phyloP scores from a whole-genome alignment of 2,797 vertebrate species.

The Hydrophis major region DNA sequence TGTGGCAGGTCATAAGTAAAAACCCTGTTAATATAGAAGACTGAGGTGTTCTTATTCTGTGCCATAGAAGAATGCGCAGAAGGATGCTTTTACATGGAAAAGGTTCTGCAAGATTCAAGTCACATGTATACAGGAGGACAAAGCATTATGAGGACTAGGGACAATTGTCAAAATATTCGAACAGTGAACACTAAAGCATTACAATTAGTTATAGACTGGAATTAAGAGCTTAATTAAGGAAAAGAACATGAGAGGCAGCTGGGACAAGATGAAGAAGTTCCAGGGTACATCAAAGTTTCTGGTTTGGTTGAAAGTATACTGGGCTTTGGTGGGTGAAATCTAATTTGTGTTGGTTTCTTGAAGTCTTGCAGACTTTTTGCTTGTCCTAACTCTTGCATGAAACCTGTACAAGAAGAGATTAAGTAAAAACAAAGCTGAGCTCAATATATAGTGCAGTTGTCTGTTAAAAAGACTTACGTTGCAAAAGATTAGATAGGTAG shows the following conservation, averaged over 20 bases:
- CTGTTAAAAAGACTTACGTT: neutral
- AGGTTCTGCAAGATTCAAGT: neutral
- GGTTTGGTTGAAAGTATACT: neutral
- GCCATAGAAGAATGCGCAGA: slow-evolving; percentile 1
- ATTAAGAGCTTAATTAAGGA: neutral
- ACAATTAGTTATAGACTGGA: neutral
- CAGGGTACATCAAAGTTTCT: slow-evolving; percentile 5
- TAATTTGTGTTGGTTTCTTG: slow-evolving; percentile 1
- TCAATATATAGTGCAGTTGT: neutral
- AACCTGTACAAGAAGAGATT: neutral
- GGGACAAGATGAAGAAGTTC: slow-evolving; percentile 2
- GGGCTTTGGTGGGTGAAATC: slow-evolving; percentile 27
- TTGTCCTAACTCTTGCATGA: slow-evolving; percentile 6
- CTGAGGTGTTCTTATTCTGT: slow-evolving; percentile 16
- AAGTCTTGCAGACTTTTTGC: slow-evolving; percentile 1
- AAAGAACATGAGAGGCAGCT: neutral
- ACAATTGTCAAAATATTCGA: neutral
- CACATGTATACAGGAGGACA: slow-evolving; percentile 1
- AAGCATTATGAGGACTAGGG: slow-evolving; percentile 4
- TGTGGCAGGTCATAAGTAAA: slow-evolving; percentile 31
- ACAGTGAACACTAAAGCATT: slow-evolving; percentile 22
- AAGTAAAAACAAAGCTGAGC: neutral
- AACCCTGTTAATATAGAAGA: slow-evolving; percentile 38
- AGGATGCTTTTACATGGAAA: neutral
- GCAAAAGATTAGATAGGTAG: neutral